Percentiles rank a stretch among this genome's conserved stretches.
Evolutionary conservation across 2,888 invertebrate genomes (phyloP).

Genomic region (Xestia ashworthii): DNA sequence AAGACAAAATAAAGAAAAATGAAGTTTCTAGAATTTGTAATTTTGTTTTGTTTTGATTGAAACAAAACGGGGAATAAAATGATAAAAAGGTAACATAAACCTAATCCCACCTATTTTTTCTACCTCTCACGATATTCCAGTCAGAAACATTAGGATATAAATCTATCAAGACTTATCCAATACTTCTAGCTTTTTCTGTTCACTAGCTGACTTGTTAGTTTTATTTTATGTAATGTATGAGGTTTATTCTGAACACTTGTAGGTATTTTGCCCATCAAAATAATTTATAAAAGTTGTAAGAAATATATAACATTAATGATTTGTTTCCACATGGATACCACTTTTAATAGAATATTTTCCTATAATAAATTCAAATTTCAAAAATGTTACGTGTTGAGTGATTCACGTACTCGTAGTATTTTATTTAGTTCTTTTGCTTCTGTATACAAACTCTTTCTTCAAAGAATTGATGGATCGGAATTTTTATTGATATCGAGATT

Average conservation of each 20-base stretch:
- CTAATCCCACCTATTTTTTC: slow-evolving; percentile 1
- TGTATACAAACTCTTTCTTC: slow-evolving; percentile 1
- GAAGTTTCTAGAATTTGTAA: too few species aligned
- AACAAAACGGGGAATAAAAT: background rate
- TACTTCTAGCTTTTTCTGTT: slow-evolving; percentile 13
- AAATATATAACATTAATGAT: background rate
- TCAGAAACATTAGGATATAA: slow-evolving; percentile 15
- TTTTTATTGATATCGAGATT: background rate
- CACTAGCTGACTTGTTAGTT: background rate
- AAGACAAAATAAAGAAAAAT: background rate
- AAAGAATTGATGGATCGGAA: background rate
- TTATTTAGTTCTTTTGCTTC: slow-evolving; percentile 14
- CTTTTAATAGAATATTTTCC: slow-evolving; percentile 2
- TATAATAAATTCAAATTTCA: slow-evolving; percentile 12
- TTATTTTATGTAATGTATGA: slow-evolving; percentile 17
- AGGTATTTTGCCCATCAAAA: slow-evolving; percentile 4
- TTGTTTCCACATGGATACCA: slow-evolving; percentile 6
- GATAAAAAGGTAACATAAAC: slow-evolving; percentile 7
- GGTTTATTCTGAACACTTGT: slow-evolving; percentile 8
- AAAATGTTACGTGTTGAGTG: slow-evolving; percentile 28
- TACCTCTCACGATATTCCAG: slow-evolving; percentile 2
- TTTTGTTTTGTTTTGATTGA: too few species aligned
- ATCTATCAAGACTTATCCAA: slow-evolving; percentile 26
- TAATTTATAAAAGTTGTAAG: slow-evolving; percentile 6
- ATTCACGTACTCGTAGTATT: slow-evolving; percentile 25